Base-by-base conservation (phyloP, 2,888 invertebrate species). In the Helobdella robusta region DNA sequence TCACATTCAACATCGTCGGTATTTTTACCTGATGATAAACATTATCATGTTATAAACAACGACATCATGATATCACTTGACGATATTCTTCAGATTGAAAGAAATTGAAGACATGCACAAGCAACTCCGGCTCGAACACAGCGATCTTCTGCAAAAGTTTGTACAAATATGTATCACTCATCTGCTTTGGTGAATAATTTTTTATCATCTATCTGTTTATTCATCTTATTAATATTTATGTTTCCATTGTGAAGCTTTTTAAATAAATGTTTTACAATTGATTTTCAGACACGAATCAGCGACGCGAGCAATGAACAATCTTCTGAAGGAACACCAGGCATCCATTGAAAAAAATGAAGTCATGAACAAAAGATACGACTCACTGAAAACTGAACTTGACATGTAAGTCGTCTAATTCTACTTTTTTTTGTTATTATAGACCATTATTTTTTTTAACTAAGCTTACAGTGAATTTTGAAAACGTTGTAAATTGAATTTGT, bases 361-460 rank as follows among this genome's bases (percentile, higher is more conserved):
- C 70, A 68, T 78, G 30, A 73, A 75, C 66, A 74, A 75, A 69
- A 76, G 76, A 60, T 74, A 76, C 60, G 75, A 76, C 56, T 73
- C 74, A 23, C 72, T 79, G 11, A 77, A 76, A 67, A 74, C 76
- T 58, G 76, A 79, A 65, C 75, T 76, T 70, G 75, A 76, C 59
- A 70, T 70, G 77, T 77, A 71, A 73, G 76, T 72, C 11, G 1
- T 28, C 23, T n/a, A 5, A 2, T 34, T 61, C 11, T 34, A n/a
- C 4, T 11, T 23, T 0, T 48, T 15, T 44, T 25, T 18, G 23
- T 62, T 3, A 25, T 23, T 20, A 5, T 28, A 6, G 11, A 32
- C 30, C 28, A 11, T 52, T 52, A n/a, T 11, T 11, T 15, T n/a
- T 20, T 23, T 8, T 11, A 15, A n/a, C 20, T 23, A 8, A 59